Conservation (phyloP, 1,140 invertebrate genomes). For the Drosophila hydei region DNA sequence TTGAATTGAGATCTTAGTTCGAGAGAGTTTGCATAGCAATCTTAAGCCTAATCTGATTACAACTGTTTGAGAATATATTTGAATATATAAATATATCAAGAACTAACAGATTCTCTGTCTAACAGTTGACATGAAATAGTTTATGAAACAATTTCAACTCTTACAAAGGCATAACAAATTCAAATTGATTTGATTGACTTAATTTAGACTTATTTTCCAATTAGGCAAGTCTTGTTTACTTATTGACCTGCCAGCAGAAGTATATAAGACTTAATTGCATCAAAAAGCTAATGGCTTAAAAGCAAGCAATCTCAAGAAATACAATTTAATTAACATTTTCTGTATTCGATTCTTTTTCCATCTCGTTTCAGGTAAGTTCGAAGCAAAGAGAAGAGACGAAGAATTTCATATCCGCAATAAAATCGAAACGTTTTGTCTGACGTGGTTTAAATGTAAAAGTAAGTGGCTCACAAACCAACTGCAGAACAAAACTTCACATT, state of each 20-base stretch:
- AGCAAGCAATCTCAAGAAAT: conserved; percentile 22
- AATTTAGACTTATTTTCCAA: background rate
- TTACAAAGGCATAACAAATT: background rate
- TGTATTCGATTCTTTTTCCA: conserved; percentile 18
- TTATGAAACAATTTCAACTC: no score
- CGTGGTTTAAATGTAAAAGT: conserved; percentile 73
- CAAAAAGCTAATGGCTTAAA: no score
- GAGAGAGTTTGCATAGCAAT: no score
- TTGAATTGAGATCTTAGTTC: background rate
- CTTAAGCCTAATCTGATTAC: no score
- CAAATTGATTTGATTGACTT: background rate
- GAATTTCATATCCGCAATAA: conserved; percentile 57
- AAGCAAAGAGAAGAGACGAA: conserved; percentile 12
- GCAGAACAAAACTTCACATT: conserved; percentile 12
- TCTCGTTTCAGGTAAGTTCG: conserved; percentile 73
- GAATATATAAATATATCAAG: no score
- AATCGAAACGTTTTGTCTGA: conserved; percentile 78
- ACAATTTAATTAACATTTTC: conserved; percentile 78
- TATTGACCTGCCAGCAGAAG: background rate
- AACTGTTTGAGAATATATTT: no score
- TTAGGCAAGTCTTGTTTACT: background rate
- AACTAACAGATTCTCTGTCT: no score
- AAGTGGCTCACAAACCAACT: conserved; percentile 66
- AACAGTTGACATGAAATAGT: no score
- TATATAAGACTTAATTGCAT: conserved; percentile 31